Base-by-base conservation (phyloP, 2,888 invertebrate genomes). In the Hartigia nigra region DNA sequence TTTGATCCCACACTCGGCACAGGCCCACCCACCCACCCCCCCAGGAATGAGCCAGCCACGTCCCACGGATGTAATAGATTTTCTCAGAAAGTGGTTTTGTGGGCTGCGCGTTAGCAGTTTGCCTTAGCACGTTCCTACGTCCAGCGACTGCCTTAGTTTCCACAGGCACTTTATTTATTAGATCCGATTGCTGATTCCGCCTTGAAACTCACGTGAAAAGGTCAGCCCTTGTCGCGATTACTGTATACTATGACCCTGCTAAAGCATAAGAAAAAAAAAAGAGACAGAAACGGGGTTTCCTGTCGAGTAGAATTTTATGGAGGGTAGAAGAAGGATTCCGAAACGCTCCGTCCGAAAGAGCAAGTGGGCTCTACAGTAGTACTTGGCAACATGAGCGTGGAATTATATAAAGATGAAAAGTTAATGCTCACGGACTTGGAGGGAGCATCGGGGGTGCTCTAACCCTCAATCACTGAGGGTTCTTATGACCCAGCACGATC, bases 381-480 rank as follows among this genome's bases (percentile, higher is more conserved):
- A 55, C 55, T 23, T 55, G 55, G 55, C 32, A 75, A 78, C 81
- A 84, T 82, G 83, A 83, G 82, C 84, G 82, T 86, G 84, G 87
- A 90, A 91, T 90, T 88, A 88, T 89, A 90, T 90, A 91, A 91
- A 90, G 87, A 90, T 91, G 89, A 91, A 91, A 91, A 90, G 87
- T 91, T 91, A 91, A 91, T 91, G 88, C 83, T 74, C 83, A 81
- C 81, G 83, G 83, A 82, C 84, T 84, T 81, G 81, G 80, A 82
- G 83, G 85, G 81, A 83, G 84, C 83, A 85, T 83, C 84, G 84
- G 82, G 86, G 84, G 85, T 85, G 86, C 89, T 86, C 88, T 89
- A 90, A 91, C 90, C 90, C 90, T 91, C 91, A 91, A 91, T 91
- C 91, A 91, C 91, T 89, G 91, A 87, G 88, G 87, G 89, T 88